A percentile compares a stretch with the other conserved stretches of the same genome.
Evolutionary conservation across 2,797 vertebrate genomes (phyloP).

Genomic region (Xyrichtys novacula): DNA sequence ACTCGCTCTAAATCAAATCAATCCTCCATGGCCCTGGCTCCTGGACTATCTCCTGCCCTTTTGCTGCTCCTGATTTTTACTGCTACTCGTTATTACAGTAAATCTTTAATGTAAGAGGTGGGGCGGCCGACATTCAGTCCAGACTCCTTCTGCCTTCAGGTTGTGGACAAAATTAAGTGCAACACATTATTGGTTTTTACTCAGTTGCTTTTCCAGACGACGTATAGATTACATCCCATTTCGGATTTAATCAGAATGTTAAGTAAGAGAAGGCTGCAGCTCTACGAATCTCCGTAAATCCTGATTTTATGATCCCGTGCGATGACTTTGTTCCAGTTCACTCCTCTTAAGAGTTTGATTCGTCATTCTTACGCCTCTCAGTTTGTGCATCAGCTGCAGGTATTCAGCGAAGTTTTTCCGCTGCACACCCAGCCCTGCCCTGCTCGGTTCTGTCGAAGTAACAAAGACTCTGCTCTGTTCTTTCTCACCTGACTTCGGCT

Average conservation of each 20-base stretch:
- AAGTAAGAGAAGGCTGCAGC: constrained; percentile 23
- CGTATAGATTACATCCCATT: background rate
- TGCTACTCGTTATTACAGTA: constrained; percentile 55
- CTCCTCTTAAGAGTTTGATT: constrained; percentile 12
- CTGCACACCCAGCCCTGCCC: background rate
- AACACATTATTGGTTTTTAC: constrained; percentile 29
- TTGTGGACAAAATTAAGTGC: constrained; percentile 27
- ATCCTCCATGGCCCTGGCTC: constrained; percentile 46
- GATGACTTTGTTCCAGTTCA: constrained; percentile 39
- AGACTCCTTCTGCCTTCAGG: background rate
- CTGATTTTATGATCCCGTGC: constrained; percentile 23
- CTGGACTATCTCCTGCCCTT: constrained; percentile 46
- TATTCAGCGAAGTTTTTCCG: constrained; percentile 14
- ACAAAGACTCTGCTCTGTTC: constrained; percentile 34
- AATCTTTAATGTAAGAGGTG: constrained; percentile 31
- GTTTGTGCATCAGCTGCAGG: constrained; percentile 33
- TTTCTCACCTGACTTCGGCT: constrained; percentile 73
- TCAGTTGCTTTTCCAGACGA: background rate
- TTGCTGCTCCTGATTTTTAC: constrained; percentile 64
- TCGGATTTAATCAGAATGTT: constrained; percentile 29
- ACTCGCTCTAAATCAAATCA: constrained; percentile 70
- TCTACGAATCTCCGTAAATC: constrained; percentile 40
- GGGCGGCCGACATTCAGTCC: background rate
- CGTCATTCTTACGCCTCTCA: constrained; percentile 34
- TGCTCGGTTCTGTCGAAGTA: constrained; percentile 22